Evolutionary conservation across 2,888 invertebrate species (phyloP).

Genomic region (Noctua pronuba): DNA sequence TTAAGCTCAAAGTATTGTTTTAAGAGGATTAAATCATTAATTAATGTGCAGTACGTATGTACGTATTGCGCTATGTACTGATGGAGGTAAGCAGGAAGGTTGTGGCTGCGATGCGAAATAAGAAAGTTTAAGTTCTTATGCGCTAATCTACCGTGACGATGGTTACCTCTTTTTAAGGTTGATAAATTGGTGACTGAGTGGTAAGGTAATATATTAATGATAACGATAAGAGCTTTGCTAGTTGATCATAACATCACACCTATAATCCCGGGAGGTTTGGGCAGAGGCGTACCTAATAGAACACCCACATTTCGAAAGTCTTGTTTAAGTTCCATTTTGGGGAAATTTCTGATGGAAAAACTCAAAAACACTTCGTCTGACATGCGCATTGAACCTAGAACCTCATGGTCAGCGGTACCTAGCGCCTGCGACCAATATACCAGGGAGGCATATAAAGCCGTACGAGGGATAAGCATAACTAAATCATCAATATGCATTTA

Average conservation of each 20-base stretch:
- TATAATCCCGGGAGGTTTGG: background rate
- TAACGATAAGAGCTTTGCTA: background rate
- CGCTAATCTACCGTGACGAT: background rate
- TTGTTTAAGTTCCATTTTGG: background rate
- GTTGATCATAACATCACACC: background rate
- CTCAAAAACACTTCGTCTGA: background rate
- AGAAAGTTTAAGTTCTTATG: constrained; percentile 39
- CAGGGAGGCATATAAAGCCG: background rate
- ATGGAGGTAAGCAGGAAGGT: constrained; percentile 17
- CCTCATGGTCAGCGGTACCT: background rate
- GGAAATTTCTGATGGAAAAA: background rate
- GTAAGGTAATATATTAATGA: background rate
- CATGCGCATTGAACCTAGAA: background rate
- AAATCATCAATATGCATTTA: background rate
- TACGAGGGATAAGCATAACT: background rate
- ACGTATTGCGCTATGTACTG: constrained; percentile 42
- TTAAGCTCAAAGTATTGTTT: constrained; percentile 54
- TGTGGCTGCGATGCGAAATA: constrained; percentile 16
- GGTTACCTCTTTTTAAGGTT: background rate
- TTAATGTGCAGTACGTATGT: constrained; percentile 66
- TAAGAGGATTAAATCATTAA: constrained; percentile 75
- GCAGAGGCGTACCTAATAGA: background rate
- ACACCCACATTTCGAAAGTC: background rate
- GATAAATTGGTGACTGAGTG: too few species aligned
- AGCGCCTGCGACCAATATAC: background rate